Evolutionary conservation across 2,888 invertebrate genomes (phyloP).

Genomic region (Diplazon laetatorius): DNA sequence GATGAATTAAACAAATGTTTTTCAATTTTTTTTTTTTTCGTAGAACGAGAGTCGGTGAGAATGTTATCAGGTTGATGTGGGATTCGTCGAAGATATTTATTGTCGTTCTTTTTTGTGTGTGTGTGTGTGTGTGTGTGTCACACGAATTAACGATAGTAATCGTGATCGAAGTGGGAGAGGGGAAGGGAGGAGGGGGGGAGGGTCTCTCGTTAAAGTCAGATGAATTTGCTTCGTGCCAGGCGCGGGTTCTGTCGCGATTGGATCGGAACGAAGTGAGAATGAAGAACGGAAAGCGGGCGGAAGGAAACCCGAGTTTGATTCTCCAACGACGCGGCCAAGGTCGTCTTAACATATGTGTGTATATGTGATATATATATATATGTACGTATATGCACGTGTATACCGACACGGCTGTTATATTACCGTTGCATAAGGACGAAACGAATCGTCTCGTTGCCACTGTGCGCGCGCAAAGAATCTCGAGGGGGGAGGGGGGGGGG

Average conservation of each 20-base stretch:
- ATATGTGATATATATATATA: not conserved
- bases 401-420: not conserved
- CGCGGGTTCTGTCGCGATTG: not conserved
- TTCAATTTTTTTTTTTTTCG: too few species aligned
- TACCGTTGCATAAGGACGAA: slow-evolving; percentile 44
- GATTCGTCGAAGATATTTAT: slow-evolving; percentile 39
- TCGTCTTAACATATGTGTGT: slow-evolving; percentile 2
- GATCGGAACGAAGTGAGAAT: not conserved
- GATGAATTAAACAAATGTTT: slow-evolving; percentile 5
- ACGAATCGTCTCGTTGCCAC: slow-evolving; percentile 27
- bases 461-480: slow-evolving; percentile 6
- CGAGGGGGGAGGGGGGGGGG: too few species aligned
- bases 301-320: slow-evolving; percentile 21
- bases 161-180: slow-evolving; percentile 4
- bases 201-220: slow-evolving; percentile 37
- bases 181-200: not conserved
- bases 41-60: not conserved
- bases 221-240: slow-evolving; percentile 26
- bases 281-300: slow-evolving; percentile 28
- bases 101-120: too few species aligned
- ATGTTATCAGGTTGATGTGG: slow-evolving; percentile 20
- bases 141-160: slow-evolving; percentile 54
- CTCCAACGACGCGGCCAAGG: slow-evolving; percentile 20
- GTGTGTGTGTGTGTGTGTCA: slow-evolving; percentile 41
- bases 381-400: not conserved